Evolutionary conservation across 2,888 invertebrate species (phyloP), one percentile per base, ranked within the genome.

Genomic region (Polyommatus iphigenia): DNA sequence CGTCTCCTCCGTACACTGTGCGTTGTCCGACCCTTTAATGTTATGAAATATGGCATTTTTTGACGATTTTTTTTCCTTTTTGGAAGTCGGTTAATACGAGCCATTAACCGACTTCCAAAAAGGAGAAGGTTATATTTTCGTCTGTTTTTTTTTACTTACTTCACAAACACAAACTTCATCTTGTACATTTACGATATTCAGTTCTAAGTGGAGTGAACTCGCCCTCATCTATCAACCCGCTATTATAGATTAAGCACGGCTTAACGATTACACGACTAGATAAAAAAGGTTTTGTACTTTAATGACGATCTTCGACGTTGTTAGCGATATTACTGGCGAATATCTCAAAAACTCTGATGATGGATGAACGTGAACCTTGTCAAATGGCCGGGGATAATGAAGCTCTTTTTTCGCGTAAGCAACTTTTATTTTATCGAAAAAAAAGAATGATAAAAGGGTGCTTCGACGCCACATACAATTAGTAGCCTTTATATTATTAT

Each of bases 201-300:
- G 73, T 50, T 20, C 50, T 50, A 50, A 46, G 46, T 75, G 24
- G 41, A 72, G 13, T 7, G 29, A 24, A 54, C 75, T 50, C 15
- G 75, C n/a, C 36, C 71, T 24, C 73, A 24, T 75, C 75, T 6
- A 54, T 54, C 75, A 75, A 6, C 10, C 24, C 75, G 75, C 29
- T 75, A 75, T 75, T 75, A 75, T 50, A 54, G 50, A 75, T 75
- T 75, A 75, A 50, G 75, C 75, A 75, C 75, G 75, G 75, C 75
- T 8, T 75, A 75, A 54, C 75, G 75, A 75, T 75, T 50, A 75
- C 73, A 24, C 20, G 73, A 50, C 50, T 75, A 75, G 75, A 75
- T 75, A 75, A 75, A 73, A 75, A 75, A 75, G 75, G 75, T 75
- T 75, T 75, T 54, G 75, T 75, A 46, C 73, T 73, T 29, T 75